These are phyloP conservation scores for Aspidoscelis tigris DNA, from an alignment of 2,113 vertebrate genomes.

Conservation along the genomic window DNA sequence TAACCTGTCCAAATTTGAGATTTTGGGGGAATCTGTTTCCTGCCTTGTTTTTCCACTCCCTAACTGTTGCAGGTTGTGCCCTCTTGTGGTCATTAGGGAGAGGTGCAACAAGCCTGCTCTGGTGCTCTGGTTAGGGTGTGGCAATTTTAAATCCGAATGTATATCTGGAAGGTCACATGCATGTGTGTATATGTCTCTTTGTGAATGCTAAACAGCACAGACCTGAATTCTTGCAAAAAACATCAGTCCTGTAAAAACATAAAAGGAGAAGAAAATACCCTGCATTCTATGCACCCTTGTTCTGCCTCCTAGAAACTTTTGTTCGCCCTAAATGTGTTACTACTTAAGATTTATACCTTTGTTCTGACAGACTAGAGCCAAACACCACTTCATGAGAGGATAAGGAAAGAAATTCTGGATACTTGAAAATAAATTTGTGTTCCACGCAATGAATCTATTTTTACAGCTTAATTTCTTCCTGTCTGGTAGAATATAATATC, in stretches of 20 bases:
- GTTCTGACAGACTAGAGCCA: neutral
- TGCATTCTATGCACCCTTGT: neutral
- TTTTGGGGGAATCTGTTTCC: neutral
- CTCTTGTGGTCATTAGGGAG: neutral
- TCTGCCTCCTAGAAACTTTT: neutral
- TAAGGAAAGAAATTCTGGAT: neutral
- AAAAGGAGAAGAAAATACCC: too few species aligned
- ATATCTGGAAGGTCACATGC: neutral
- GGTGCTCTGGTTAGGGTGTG: neutral
- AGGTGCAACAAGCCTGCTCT: neutral
- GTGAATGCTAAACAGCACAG: slow-evolving; percentile 30
- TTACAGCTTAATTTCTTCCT: neutral
- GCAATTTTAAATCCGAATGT: slow-evolving; percentile 3
- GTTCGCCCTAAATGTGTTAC: neutral
- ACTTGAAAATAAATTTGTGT: too few species aligned
- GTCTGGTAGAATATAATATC: neutral
- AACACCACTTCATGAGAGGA: neutral
- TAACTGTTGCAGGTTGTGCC: neutral
- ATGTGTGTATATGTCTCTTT: slow-evolving; percentile 7
- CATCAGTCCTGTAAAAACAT: slow-evolving; percentile 17
- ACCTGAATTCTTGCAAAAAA: slow-evolving; percentile 13
- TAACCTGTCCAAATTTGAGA: neutral
- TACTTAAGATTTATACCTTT: neutral
- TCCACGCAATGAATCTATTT: neutral
- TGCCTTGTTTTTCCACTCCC: neutral